These are phyloP conservation scores for Spizella passerina DNA, from an alignment of 2,797 vertebrate genomes.

Conservation along the genomic window DNA sequence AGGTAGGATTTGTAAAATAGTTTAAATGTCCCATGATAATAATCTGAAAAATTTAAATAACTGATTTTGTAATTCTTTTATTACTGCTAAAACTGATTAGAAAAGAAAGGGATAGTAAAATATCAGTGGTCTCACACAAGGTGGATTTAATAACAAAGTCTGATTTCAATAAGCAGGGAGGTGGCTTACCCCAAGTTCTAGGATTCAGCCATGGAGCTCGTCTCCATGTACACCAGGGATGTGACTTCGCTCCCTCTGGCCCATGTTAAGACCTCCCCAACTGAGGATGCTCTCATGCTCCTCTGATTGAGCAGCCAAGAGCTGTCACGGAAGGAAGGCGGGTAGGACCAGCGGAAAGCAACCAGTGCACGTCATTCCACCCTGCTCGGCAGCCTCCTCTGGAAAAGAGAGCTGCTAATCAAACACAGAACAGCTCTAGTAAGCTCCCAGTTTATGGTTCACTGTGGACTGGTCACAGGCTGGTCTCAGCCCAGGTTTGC, in stretches of 20 bases:
- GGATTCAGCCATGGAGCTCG: neutral
- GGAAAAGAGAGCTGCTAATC: neutral
- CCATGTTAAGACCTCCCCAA: neutral
- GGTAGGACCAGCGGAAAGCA: neutral
- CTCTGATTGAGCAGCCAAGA: neutral
- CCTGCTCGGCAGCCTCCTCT: neutral
- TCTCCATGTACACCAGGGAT: neutral
- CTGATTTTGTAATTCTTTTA: neutral
- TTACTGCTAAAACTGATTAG: neutral
- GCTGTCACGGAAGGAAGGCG: neutral
- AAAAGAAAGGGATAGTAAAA: neutral
- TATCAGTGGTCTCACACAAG: neutral
- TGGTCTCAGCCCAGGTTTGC: neutral
- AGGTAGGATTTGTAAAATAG: neutral
- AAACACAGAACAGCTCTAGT: neutral
- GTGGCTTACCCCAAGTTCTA: neutral
- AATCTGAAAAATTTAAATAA: neutral
- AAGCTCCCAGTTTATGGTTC: neutral
- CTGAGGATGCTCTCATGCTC: neutral
- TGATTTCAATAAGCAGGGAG: neutral
- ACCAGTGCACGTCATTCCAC: rapidly evolving
- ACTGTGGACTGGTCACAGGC: neutral
- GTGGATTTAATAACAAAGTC: neutral
- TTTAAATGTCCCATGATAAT: neutral
- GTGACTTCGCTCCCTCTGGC: neutral